These are phyloP conservation scores for Ylistrum balloti DNA, from an alignment of 1,140 invertebrate species.

Conservation along the genomic window DNA sequence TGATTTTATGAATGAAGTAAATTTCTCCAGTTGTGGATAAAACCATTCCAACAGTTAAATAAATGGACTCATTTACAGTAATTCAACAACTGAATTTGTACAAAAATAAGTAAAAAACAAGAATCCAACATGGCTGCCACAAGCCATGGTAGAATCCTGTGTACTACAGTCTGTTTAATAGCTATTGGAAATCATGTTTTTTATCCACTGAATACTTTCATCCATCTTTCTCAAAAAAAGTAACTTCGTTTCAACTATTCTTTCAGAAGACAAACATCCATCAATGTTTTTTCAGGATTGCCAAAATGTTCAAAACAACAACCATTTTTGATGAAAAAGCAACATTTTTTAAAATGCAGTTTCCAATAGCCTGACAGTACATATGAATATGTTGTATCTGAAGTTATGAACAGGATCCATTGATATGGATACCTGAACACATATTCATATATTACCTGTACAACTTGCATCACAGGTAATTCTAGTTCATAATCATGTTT, in stretches of 20 bases:
- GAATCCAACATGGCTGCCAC: background rate
- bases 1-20: too few relatives aligned
- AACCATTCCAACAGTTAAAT: slow-evolving; percentile 22
- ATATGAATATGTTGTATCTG: background rate
- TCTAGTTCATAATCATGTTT: slow-evolving; percentile 78
- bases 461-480: slow-evolving; percentile 78
- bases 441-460: slow-evolving; percentile 72
- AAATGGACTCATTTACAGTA: slow-evolving; percentile 16
- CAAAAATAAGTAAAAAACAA: background rate
- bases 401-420: background rate
- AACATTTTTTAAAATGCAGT: background rate
- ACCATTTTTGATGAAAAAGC: background rate
- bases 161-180: slow-evolving; percentile 2
- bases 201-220: background rate
- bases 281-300: background rate
- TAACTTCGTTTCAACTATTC: background rate
- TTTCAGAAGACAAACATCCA: background rate
- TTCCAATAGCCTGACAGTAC: background rate
- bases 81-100: slow-evolving; percentile 6
- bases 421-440: background rate
- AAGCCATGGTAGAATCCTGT: background rate
- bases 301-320: background rate
- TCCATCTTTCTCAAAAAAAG: too few relatives aligned
- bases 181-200: background rate
- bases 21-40: background rate